These are phyloP conservation scores for Tribolium madens DNA, from an alignment of 1,140 invertebrate species.

Conservation along the genomic window DNA sequence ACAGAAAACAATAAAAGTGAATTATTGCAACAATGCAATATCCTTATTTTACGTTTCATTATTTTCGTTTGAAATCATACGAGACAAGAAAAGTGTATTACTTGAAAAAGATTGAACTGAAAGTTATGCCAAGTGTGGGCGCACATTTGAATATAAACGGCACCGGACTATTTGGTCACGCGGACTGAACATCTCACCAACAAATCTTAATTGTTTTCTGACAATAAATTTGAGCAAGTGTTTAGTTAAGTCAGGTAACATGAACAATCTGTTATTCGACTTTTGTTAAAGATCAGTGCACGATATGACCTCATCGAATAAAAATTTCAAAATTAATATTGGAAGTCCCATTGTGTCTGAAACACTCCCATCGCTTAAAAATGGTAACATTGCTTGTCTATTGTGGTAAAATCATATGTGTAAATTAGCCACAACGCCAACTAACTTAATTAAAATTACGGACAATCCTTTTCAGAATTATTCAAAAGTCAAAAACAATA, in stretches of 20 bases:
- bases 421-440: slow-evolving; percentile 12
- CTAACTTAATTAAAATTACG: slow-evolving; percentile 3
- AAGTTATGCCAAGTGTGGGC: slow-evolving; percentile 48
- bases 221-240: slow-evolving; percentile 43
- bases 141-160: slow-evolving; percentile 50
- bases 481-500: neutral
- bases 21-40: slow-evolving; percentile 7
- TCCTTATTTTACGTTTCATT: too few relatives aligned
- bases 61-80: too few relatives aligned
- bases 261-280: slow-evolving; percentile 42
- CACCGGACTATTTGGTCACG: slow-evolving; percentile 47
- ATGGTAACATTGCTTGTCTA: slow-evolving; percentile 19
- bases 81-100: neutral
- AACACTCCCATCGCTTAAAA: slow-evolving; percentile 28
- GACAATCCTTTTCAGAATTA: neutral
- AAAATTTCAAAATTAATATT: slow-evolving; percentile 37
- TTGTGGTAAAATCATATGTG: slow-evolving; percentile 20
- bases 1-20: slow-evolving; percentile 38
- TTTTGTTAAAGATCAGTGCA: slow-evolving; percentile 32
- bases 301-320: slow-evolving; percentile 33
- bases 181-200: slow-evolving; percentile 43
- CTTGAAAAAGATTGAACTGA: slow-evolving; percentile 12
- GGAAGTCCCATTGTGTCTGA: slow-evolving; percentile 30
- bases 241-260: slow-evolving; percentile 43
- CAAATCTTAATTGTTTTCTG: slow-evolving; percentile 49